Conservation (phyloP, 1,140 invertebrate species). For the Aphelenchoides fujianensis region DNA sequence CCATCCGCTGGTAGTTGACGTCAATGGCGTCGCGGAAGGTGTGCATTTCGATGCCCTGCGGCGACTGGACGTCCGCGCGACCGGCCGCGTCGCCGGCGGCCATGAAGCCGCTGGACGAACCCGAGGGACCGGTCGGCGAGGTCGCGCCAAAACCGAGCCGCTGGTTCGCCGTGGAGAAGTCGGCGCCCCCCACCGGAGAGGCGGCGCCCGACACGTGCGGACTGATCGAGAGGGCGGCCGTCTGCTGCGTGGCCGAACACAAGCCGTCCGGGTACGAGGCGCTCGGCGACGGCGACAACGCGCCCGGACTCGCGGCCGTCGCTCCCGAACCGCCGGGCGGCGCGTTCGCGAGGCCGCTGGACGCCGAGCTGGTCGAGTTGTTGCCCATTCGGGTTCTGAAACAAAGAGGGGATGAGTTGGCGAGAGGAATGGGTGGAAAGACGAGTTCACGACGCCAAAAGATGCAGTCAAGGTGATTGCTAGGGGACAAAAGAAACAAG, state of each 20-base stretch:
- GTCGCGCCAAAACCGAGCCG: background rate
- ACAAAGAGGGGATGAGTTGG: too few species aligned
- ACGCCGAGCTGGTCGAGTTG: background rate
- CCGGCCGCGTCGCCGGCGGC: too few species aligned
- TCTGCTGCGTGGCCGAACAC: background rate
- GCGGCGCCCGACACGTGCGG: too few species aligned
- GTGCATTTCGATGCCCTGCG: conserved; percentile 56
- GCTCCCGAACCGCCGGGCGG: background rate
- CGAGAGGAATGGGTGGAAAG: background rate
- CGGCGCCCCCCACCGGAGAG: background rate
- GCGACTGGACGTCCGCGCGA: conserved; percentile 33
- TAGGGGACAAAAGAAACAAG: too few species aligned
- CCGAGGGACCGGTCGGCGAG: background rate
- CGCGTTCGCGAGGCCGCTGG: background rate
- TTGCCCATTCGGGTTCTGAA: background rate
- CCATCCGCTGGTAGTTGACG: conserved; percentile 62
- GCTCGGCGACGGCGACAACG: background rate
- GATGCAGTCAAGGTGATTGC: too few species aligned
- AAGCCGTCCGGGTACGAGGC: background rate
- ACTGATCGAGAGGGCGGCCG: background rate
- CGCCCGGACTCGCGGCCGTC: background rate
- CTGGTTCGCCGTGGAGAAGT: background rate
- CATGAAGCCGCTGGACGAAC: background rate
- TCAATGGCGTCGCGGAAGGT: conserved; percentile 60
- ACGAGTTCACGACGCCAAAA: too few species aligned